phyloP scores from a whole-genome alignment of 2,888 invertebrate species.

The Lamproptera curius region DNA sequence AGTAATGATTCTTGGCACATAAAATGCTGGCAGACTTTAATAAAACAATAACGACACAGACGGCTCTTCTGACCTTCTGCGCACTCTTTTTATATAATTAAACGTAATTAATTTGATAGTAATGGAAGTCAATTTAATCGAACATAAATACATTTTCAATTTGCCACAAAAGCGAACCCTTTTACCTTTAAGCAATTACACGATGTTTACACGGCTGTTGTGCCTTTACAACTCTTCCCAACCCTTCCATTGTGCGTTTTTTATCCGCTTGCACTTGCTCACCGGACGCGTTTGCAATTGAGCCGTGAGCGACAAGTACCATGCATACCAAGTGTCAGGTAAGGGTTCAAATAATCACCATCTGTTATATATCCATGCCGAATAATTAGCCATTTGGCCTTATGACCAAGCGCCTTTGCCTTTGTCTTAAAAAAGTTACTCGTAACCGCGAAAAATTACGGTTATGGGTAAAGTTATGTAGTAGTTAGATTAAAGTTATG shows the following conservation, averaged over 20 bases:
- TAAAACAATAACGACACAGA: too few species aligned
- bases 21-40: too few species aligned
- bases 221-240: constrained; percentile 63
- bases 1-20: too few species aligned
- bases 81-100: too few species aligned
- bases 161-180: constrained; percentile 42
- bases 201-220: constrained; percentile 74
- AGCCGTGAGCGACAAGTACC: constrained; percentile 34
- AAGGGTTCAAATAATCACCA: constrained; percentile 35
- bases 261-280: constrained; percentile 55
- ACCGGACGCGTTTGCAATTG: constrained; percentile 49
- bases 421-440: too few species aligned
- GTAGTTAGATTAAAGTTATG: too few species aligned
- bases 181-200: constrained; percentile 70
- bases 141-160: neutral
- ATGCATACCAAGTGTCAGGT: constrained; percentile 28
- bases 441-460: too few species aligned
- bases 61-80: too few species aligned
- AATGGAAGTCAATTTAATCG: too few species aligned
- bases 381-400: neutral
- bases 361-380: neutral
- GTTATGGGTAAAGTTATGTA: too few species aligned
- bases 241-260: constrained; percentile 66
- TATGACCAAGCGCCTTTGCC: too few species aligned
- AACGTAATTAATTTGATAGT: too few species aligned